phyloP scores from a whole-genome alignment of 2,888 invertebrate genomes.

The Hirtodrosophila histrioides region DNA sequence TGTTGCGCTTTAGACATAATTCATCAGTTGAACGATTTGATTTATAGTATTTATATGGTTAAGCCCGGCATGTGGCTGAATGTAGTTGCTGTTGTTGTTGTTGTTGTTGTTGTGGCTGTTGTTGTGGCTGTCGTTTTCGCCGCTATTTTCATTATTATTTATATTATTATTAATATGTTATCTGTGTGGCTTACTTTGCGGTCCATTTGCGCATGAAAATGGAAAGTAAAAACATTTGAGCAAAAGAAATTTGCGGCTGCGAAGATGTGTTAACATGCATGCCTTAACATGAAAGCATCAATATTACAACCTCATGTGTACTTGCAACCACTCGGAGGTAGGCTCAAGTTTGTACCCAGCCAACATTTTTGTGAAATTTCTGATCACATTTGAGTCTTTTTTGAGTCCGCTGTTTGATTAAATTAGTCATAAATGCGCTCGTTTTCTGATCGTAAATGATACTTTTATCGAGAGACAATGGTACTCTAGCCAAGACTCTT shows the following conservation, averaged over 20 bases:
- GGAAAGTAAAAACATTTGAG: conserved; percentile 64
- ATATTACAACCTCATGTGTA: conserved; percentile 53
- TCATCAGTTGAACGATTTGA: conserved; percentile 80
- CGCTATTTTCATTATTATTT: conserved; percentile 43
- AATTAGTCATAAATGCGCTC: too few relatives aligned
- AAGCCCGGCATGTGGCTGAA: conserved; percentile 68
- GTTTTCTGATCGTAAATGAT: too few relatives aligned
- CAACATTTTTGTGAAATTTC: too few relatives aligned
- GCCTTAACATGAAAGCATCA: conserved; percentile 70
- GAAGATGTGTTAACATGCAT: conserved; percentile 73
- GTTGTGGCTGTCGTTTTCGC: conserved; percentile 20
- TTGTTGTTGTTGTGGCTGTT: conserved; percentile 47
- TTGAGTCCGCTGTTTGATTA: too few relatives aligned
- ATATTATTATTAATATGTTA: conserved; percentile 44
- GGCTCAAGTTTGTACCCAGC: too few relatives aligned
- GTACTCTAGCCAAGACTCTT: too few relatives aligned
- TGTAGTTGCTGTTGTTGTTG: conserved; percentile 43
- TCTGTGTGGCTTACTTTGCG: conserved; percentile 59
- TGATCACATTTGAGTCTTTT: too few relatives aligned
- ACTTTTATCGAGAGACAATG: too few relatives aligned
- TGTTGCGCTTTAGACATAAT: conserved; percentile 74
- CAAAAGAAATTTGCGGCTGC: conserved; percentile 69
- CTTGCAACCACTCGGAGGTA: not conserved
- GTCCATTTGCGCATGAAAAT: conserved; percentile 70
- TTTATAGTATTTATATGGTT: conserved; percentile 80